phyloP scores from a whole-genome alignment of 2,888 invertebrate genomes.

The Clostera curtula region DNA sequence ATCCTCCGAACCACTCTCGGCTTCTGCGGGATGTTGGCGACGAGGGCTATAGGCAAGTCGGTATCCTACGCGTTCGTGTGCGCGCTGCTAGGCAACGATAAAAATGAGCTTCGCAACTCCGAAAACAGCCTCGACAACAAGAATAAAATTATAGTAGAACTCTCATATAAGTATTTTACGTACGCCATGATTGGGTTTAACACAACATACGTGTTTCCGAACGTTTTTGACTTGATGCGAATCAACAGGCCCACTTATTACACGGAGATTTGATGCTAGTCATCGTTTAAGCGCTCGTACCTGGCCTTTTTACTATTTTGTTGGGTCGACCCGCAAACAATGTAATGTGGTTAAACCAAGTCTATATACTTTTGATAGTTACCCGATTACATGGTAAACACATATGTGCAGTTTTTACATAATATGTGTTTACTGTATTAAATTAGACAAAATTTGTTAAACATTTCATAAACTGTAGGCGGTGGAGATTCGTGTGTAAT shows the following conservation, averaged over 20 bases:
- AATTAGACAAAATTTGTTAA: too few species aligned
- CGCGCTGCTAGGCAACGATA: slow-evolving; percentile 79
- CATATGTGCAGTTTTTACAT: too few species aligned
- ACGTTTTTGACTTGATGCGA: slow-evolving; percentile 82
- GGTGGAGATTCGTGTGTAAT: too few species aligned
- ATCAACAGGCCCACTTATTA: slow-evolving; percentile 90
- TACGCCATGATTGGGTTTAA: slow-evolving; percentile 88
- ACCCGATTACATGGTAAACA: too few species aligned
- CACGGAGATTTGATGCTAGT: slow-evolving; percentile 81
- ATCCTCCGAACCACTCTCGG: slow-evolving; percentile 84
- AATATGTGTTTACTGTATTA: too few species aligned
- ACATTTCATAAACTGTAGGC: too few species aligned
- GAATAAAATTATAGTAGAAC: slow-evolving; percentile 84
- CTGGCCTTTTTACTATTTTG: too few species aligned
- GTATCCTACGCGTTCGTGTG: slow-evolving; percentile 81
- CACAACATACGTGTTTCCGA: slow-evolving; percentile 84
- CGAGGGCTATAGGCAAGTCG: slow-evolving; percentile 80
- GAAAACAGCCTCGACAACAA: slow-evolving; percentile 79
- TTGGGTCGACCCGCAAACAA: too few species aligned
- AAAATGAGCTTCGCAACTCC: slow-evolving; percentile 78
- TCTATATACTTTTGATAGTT: too few species aligned
- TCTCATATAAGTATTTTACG: slow-evolving; percentile 88
- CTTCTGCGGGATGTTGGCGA: slow-evolving; percentile 81
- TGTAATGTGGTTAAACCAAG: too few species aligned
- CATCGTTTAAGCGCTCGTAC: neutral